Conservation (phyloP, 2,113 vertebrate genomes). For the Hippocampus comes region DNA sequence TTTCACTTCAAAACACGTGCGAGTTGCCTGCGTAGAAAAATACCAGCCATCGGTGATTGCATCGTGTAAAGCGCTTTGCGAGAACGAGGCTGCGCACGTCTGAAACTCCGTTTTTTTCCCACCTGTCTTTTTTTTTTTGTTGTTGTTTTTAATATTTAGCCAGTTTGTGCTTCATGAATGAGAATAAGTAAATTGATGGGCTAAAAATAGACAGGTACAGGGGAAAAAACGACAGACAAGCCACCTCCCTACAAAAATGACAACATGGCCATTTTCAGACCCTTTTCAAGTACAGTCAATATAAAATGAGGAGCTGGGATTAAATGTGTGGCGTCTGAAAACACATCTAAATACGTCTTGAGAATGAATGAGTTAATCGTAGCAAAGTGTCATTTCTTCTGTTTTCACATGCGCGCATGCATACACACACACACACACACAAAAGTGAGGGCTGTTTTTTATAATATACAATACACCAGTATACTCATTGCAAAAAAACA, state of each 20-base stretch:
- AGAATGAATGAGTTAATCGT: too few species aligned
- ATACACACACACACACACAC: too few species aligned
- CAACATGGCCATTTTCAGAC: too few species aligned
- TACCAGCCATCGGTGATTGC: slow-evolving; percentile 65
- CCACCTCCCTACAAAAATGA: neutral
- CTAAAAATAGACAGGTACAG: slow-evolving; percentile 22
- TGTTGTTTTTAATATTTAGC: neutral
- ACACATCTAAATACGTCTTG: too few species aligned
- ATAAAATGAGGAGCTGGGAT: too few species aligned
- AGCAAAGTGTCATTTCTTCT: too few species aligned
- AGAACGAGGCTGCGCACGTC: slow-evolving; percentile 55
- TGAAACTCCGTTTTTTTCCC: slow-evolving; percentile 45
- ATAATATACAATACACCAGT: too few species aligned
- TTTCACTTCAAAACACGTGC: slow-evolving; percentile 57
- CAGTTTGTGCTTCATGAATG: slow-evolving; percentile 37
- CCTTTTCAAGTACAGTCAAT: too few species aligned
- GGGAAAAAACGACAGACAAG: slow-evolving; percentile 8
- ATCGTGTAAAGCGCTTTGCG: slow-evolving; percentile 62
- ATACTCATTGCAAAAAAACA: neutral
- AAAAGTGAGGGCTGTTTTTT: too few species aligned
- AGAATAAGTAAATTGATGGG: slow-evolving; percentile 43
- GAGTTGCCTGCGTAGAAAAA: slow-evolving; percentile 60
- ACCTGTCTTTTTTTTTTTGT: slow-evolving; percentile 23
- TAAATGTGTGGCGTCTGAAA: too few species aligned
- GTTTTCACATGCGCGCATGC: too few species aligned